Base-by-base conservation (phyloP, 2,888 invertebrate genomes). In the Noctuana brunneofusca region DNA sequence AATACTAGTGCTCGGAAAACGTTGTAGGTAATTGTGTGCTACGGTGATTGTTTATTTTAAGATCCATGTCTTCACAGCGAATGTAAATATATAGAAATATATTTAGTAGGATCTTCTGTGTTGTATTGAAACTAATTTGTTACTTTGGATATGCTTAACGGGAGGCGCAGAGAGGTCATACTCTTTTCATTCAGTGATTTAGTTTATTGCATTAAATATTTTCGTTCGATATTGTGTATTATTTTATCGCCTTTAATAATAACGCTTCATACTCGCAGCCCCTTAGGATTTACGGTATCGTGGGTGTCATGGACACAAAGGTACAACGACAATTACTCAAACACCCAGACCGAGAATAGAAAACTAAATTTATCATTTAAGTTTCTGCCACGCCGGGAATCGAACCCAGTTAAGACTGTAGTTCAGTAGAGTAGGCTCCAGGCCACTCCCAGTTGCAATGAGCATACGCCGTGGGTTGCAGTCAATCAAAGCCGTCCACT, bases 181-280 rank as follows among this genome's bases (percentile, higher is more conserved):
- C 80, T 81, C 76, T 83, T 78, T 81, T 84, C 83, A 84, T 82
- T 83, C 84, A 87, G 87, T 87, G 83, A 86, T 87, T 88, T 87
- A 86, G 81, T 87, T 87, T 72, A 83, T 81, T 81, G 80, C 80
- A 86, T 83, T 82, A 87, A 87, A 86, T 83, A 86, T 84, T 87
- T 86, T 86, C 80, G 83, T 86, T 87, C 81, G 77, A 73, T 65
- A 62, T 43, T 69, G 69, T 66, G 65, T 73, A 65, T 80, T 69
- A 75, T 76, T 79, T 73, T 9, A 12, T 12, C 24, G 16, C 49
- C 49, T 27, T 14, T 35, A 9, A 3, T 27, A 27, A 27, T 27
- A n/a, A n/a, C n/a, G n/a, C n/a, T n/a, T n/a, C n/a, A n/a, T n/a
- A n/a, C n/a, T n/a, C n/a, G n/a, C n/a, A n/a, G n/a, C n/a, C n/a